phyloP scores from a whole-genome alignment of 2,888 invertebrate species.

The Erebia palarica region DNA sequence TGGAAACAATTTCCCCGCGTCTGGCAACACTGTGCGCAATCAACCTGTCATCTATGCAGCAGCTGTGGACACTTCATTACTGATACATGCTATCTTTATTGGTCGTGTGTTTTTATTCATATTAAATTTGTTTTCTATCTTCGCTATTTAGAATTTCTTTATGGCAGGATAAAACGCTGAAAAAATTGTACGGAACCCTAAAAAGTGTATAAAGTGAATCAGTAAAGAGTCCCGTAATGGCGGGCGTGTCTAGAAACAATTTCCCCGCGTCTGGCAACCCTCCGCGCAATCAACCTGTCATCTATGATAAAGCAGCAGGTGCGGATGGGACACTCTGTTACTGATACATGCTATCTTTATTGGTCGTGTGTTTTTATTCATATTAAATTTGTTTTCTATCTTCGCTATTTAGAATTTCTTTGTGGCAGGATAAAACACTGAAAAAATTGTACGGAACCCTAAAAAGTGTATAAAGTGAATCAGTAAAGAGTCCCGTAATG shows the following conservation, averaged over 20 bases:
- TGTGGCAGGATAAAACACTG: too few relatives aligned
- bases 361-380: constrained; percentile 15
- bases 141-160: neutral
- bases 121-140: constrained; percentile 8
- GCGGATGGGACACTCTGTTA: constrained; percentile 18
- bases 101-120: constrained; percentile 14
- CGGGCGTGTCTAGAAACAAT: constrained; percentile 51
- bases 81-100: constrained; percentile 19
- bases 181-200: too few relatives aligned
- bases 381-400: constrained; percentile 6
- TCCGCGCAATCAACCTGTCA: constrained; percentile 22
- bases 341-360: constrained; percentile 18
- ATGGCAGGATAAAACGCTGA: too few relatives aligned
- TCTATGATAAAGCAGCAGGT: constrained; percentile 20
- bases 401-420: neutral
- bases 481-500: too few relatives aligned
- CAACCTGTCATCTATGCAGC: constrained; percentile 21
- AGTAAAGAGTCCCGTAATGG: constrained; percentile 51
- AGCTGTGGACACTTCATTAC: constrained; percentile 16
- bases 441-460: too few relatives aligned
- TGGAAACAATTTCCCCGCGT: constrained; percentile 52
- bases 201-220: constrained; percentile 49
- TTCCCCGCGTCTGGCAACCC: constrained; percentile 36
- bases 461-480: too few relatives aligned
- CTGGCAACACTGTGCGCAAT: constrained; percentile 19